phyloP scores from a whole-genome alignment of 2,888 invertebrate species.

The Cerastoderma edule region DNA sequence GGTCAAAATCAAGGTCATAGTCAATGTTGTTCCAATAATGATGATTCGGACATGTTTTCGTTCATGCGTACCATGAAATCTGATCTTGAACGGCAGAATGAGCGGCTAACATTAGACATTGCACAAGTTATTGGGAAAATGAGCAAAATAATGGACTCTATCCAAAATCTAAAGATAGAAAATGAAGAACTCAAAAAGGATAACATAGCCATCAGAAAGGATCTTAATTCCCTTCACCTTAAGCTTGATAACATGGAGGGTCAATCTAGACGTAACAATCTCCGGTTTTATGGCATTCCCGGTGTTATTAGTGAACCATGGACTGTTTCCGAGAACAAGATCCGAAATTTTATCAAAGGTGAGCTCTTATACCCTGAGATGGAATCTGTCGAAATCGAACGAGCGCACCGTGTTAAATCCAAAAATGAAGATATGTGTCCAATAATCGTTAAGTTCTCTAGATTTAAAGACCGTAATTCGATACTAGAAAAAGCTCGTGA shows the following conservation, averaged over 20 bases:
- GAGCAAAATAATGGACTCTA: background rate
- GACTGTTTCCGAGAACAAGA: background rate
- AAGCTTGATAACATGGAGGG: conserved; percentile 9
- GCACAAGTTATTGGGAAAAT: no score
- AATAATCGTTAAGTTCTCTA: conserved; percentile 14
- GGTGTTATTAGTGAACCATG: background rate
- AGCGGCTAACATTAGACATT: no score
- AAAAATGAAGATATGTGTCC: background rate
- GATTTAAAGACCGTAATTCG: background rate
- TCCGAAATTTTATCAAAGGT: conserved; percentile 10
- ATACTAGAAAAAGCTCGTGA: conserved; percentile 9
- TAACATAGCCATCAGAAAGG: background rate
- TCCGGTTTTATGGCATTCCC: conserved; percentile 6
- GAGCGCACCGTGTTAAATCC: conserved; percentile 8
- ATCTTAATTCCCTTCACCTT: background rate
- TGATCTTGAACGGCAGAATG: no score
- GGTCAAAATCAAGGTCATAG: no score
- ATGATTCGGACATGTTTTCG: no score
- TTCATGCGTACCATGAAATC: no score
- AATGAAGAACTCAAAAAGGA: background rate
- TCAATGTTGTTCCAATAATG: no score
- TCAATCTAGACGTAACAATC: conserved; percentile 2
- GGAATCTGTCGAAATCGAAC: conserved; percentile 14
- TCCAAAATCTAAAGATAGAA: background rate
- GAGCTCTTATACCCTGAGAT: background rate